A percentile compares a stretch with the other conserved stretches of the same genome.
phyloP scores from a whole-genome alignment of 2,113 vertebrate genomes.

The Steatornis caripensis region DNA sequence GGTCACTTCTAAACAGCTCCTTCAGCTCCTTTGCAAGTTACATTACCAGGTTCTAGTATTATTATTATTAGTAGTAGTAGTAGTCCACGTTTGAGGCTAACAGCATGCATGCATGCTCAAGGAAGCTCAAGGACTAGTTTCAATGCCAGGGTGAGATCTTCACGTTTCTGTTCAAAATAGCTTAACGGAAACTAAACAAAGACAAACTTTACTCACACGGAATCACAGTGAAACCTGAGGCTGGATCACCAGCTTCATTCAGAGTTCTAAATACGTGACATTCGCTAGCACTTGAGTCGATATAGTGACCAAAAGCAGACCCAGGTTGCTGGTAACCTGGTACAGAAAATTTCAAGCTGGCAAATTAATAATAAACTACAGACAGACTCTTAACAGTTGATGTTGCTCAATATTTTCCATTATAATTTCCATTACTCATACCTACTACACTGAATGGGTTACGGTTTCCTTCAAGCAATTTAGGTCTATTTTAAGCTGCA shows the following conservation, averaged over 20 bases:
- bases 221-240: neutral
- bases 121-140: neutral
- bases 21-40: neutral
- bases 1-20: neutral
- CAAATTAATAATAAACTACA: neutral
- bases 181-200: neutral
- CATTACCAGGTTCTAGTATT: neutral
- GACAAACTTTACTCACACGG: neutral
- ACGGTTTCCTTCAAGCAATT: neutral
- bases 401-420: neutral
- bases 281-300: neutral
- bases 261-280: neutral
- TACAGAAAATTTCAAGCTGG: neutral
- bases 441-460: neutral
- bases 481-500: neutral
- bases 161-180: neutral
- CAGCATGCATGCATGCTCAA: fast-evolving
- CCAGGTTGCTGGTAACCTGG: neutral
- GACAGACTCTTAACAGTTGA: neutral
- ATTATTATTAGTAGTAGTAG: too few relatives aligned
- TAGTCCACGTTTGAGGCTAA: neutral
- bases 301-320: neutral
- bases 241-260: neutral
- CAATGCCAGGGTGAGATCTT: neutral
- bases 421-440: neutral